Evolutionary conservation across 2,888 invertebrate species (phyloP).

Genomic region (Eudasyphora cyanicolor): DNA sequence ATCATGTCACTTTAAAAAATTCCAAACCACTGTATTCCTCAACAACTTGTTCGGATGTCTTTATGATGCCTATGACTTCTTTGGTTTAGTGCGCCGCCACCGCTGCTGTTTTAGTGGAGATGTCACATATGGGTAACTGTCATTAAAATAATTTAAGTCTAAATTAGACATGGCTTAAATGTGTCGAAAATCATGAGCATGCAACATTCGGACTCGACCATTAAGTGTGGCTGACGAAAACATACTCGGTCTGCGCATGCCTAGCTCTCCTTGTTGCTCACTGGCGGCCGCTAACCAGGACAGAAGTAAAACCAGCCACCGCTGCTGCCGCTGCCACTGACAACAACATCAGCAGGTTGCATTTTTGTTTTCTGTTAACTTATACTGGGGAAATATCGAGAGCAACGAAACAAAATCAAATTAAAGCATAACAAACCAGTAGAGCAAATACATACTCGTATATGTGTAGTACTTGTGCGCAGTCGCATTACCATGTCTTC

Average conservation of each 20-base stretch:
- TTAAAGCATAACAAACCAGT: constrained; percentile 65
- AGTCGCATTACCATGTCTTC: neutral
- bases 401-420: constrained; percentile 44
- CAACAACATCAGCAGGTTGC: constrained; percentile 38
- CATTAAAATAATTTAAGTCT: constrained; percentile 66
- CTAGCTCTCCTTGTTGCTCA: neutral
- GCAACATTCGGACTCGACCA: constrained; percentile 64
- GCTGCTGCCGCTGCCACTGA: neutral
- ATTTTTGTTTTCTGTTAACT: constrained; percentile 14
- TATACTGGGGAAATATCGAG: constrained; percentile 38
- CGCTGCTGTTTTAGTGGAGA: constrained; percentile 17
- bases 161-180: constrained; percentile 66
- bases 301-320: constrained; percentile 3
- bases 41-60: neutral
- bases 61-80: neutral
- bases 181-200: constrained; percentile 66
- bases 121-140: constrained; percentile 65
- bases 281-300: neutral
- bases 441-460: constrained; percentile 4
- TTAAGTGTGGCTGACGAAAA: constrained; percentile 66
- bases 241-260: constrained; percentile 25
- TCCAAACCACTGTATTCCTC: neutral
- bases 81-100: neutral
- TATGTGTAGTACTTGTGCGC: too few species aligned
- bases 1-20: too few species aligned